Percentiles rank a stretch among this genome's conserved stretches.
Conservation (phyloP, 2,113 vertebrate species). For the Gila orcuttii region DNA sequence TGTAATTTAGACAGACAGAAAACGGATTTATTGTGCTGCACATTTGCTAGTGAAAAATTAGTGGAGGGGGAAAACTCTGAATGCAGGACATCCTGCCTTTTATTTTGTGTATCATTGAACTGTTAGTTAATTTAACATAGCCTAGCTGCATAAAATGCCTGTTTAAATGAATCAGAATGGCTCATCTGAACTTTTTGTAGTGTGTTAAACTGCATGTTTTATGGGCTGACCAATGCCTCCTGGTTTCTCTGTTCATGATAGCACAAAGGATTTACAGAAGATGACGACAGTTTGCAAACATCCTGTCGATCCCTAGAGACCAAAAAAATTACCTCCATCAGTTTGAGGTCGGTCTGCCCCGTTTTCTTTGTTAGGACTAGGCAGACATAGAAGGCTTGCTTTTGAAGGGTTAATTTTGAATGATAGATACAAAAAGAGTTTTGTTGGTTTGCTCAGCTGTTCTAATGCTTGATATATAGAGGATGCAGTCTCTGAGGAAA, state of each 20-base stretch:
- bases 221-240: conserved; percentile 1
- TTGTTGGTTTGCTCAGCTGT: neutral
- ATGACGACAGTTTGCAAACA: conserved; percentile 43
- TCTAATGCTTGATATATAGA: neutral
- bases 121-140: conserved; percentile 62
- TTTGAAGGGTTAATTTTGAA: neutral
- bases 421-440: neutral
- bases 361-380: conserved; percentile 11
- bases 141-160: conserved; percentile 63
- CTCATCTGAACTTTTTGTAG: conserved; percentile 31
- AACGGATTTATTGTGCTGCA: neutral
- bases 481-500: conserved; percentile 29
- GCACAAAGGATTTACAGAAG: conserved; percentile 25
- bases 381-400: neutral
- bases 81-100: conserved; percentile 52
- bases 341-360: conserved; percentile 15
- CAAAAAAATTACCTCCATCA: conserved; percentile 22
- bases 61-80: neutral
- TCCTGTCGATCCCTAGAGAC: conserved; percentile 40
- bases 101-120: conserved; percentile 58
- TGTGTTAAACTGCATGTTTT: neutral
- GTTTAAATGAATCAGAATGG: conserved; percentile 63
- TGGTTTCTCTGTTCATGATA: neutral
- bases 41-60: neutral
- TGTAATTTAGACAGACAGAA: conserved; percentile 1